These are phyloP conservation scores for Xylota sylvarum DNA, from an alignment of 2,888 invertebrate genomes.

Conservation along the genomic window DNA sequence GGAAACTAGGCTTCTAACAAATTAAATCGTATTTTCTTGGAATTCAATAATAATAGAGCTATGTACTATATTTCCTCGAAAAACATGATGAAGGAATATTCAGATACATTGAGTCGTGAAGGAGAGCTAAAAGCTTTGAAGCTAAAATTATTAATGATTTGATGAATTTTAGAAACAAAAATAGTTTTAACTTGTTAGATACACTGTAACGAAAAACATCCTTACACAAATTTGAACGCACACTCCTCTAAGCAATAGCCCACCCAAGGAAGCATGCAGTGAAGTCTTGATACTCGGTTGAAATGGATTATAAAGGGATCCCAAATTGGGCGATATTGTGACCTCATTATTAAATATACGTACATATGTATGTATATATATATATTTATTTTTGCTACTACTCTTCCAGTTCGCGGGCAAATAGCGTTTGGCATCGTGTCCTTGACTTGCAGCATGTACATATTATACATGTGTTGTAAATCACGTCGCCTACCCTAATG, in stretches of 20 bases:
- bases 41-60: too few species aligned
- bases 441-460: constrained; percentile 43
- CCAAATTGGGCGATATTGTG: constrained; percentile 66
- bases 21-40: too few species aligned
- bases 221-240: neutral
- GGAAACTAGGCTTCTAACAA: too few species aligned
- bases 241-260: constrained; percentile 1
- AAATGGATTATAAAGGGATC: constrained; percentile 51
- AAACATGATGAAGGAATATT: too few species aligned
- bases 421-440: constrained; percentile 27
- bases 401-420: constrained; percentile 19
- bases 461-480: constrained; percentile 58
- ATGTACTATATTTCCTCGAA: too few species aligned
- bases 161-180: too few species aligned
- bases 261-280: neutral
- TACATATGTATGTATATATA: neutral
- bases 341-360: constrained; percentile 56
- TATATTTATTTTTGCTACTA: neutral
- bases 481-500: constrained; percentile 59
- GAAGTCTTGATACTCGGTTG: constrained; percentile 53
- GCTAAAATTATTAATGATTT: too few species aligned
- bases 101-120: too few species aligned
- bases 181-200: neutral
- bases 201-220: neutral
- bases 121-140: too few species aligned